phyloP scores from a whole-genome alignment of 1,140 invertebrate species.

The Drosophila ogumai region DNA sequence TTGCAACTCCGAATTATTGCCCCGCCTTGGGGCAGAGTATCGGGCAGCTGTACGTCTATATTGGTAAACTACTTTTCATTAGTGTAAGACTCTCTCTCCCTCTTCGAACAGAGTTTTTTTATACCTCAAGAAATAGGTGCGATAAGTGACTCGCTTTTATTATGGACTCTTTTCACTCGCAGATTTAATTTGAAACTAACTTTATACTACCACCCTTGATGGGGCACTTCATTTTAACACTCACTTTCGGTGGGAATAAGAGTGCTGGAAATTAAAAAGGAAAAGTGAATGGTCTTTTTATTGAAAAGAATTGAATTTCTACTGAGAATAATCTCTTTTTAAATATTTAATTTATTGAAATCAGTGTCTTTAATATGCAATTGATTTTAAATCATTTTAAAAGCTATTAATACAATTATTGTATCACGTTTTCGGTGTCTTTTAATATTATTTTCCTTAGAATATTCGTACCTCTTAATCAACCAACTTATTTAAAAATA shows the following conservation, averaged over 20 bases:
- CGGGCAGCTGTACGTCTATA: conserved; percentile 5
- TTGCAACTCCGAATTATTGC: conserved; percentile 33
- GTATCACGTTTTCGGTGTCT: no score
- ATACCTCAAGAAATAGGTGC: conserved; percentile 2
- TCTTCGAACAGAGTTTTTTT: not conserved
- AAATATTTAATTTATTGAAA: not conserved
- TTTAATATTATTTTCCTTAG: no score
- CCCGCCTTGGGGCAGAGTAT: conserved; percentile 26
- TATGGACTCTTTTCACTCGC: not conserved
- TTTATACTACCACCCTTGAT: not conserved
- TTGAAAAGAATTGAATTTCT: not conserved
- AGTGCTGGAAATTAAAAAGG: not conserved
- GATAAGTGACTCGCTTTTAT: conserved; percentile 4
- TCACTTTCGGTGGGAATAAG: not conserved
- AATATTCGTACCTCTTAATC: not conserved
- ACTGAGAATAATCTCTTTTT: not conserved
- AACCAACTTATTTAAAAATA: not conserved
- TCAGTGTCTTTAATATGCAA: not conserved
- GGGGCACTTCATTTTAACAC: conserved; percentile 1
- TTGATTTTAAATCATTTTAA: not conserved
- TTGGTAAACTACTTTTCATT: conserved; percentile 33
- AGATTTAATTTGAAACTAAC: conserved; percentile 7
- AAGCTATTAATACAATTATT: no score
- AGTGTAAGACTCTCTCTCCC: conserved; percentile 21
- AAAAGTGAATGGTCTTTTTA: not conserved